Base-by-base conservation (phyloP, 2,113 vertebrate genomes). In the Callipepla squamata region DNA sequence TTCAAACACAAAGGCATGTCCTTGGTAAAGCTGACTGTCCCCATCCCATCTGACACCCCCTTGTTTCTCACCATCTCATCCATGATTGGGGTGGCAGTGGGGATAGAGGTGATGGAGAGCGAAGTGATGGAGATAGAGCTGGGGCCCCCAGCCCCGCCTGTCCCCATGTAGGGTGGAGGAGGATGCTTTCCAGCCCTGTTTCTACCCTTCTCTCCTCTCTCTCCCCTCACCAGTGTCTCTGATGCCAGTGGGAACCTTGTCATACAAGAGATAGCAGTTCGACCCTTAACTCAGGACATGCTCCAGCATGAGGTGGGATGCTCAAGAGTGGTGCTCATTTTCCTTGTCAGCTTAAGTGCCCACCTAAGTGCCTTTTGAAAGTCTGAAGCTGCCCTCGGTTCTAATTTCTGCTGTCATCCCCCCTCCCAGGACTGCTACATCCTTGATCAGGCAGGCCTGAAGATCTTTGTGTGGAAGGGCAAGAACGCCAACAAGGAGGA, bases 381-480 rank as follows among this genome's bases (percentile, higher is more conserved):
- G n/a, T 22, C 68, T 68, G 38, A 90, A 77, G 19, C 61, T 53
- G 73, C 57, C 45, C 42, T 4, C 69, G 82, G 21, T 59, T 18
- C 36, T 87, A 22, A 75, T 78, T 89, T 75, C 47, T 87, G 2
- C 15, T 85, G 5, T 65, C 57, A 30, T 63, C 4, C 6, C 3
- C 22, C 32, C 18, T 47, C 30, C n/a, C 84, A 99, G 98, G 98
- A 99, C 91, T 99, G 98, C 89, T 99, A 98, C 76, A 98, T 99
- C 87, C 96, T 99, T 92, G 98, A 99, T 95, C 98, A 99, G 89
- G 98, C 97, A 7, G 98, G 98, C 40, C 93, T 95, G 38, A 98
- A 94, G 95, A 98, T 99, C 94, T 99, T 97, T 0, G 97, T 99
- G 61, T 99, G 98, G 98, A 99, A 98, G 85, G 98, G 98, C 66